Percentiles rank a stretch among this genome's conserved stretches.
Evolutionary conservation across 2,797 vertebrate species (phyloP).

Genomic region (Lepilemur septentrionalis): DNA sequence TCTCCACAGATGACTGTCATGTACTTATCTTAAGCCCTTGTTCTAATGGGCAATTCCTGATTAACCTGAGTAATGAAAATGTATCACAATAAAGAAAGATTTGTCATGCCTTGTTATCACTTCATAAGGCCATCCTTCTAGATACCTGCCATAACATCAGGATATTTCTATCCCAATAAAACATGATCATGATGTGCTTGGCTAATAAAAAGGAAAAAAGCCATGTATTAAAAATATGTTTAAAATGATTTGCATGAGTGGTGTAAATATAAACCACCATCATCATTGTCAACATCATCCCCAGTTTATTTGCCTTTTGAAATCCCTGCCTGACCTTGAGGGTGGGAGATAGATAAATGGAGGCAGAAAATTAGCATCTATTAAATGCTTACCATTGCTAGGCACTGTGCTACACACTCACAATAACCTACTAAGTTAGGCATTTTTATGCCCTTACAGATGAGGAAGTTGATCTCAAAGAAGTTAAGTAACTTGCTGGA

Average conservation of each 20-base stretch:
- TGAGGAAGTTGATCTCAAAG: neutral
- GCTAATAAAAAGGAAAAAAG: conserved; percentile 74
- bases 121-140: conserved; percentile 69
- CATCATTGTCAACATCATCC: conserved; percentile 43
- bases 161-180: conserved; percentile 74
- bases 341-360: conserved; percentile 23
- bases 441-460: neutral
- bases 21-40: conserved; percentile 75
- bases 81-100: conserved; percentile 77
- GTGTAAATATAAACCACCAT: conserved; percentile 60
- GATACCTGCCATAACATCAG: conserved; percentile 60
- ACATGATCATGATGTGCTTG: conserved; percentile 70
- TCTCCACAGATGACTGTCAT: conserved; percentile 73
- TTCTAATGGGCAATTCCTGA: conserved; percentile 80
- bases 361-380: conserved; percentile 46
- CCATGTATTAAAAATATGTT: conserved; percentile 66
- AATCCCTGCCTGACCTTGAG: conserved; percentile 30
- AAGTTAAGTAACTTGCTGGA: neutral
- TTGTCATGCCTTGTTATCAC: conserved; percentile 79
- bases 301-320: conserved; percentile 70
- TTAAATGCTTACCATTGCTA: conserved; percentile 24
- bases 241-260: conserved; percentile 66
- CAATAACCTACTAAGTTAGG: neutral
- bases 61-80: conserved; percentile 77
- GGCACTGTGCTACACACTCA: neutral